These are phyloP conservation scores for Tor tambroides DNA, from an alignment of 2,113 vertebrate species.

Conservation along the genomic window DNA sequence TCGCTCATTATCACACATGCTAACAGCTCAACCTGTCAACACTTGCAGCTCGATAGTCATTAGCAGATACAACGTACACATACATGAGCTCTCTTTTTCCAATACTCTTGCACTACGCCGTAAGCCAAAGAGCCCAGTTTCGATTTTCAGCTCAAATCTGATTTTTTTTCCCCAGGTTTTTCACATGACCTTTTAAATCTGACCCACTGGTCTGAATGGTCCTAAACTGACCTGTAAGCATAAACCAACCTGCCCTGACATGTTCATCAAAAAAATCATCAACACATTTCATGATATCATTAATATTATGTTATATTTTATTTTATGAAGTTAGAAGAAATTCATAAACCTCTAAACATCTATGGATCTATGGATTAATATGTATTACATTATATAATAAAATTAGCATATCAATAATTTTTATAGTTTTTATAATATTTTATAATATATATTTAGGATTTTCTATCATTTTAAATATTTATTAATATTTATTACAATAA, in stretches of 20 bases:
- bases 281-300: background rate
- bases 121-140: background rate
- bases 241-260: background rate
- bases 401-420: no score
- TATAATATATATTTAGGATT: no score
- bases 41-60: conserved; percentile 56
- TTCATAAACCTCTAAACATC: no score
- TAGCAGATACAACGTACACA: conserved; percentile 28
- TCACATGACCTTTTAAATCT: background rate
- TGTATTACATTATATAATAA: no score
- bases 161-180: background rate
- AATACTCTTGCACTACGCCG: background rate
- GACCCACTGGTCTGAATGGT: background rate
- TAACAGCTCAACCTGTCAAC: conserved; percentile 55
- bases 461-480: no score
- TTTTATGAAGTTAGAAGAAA: no score
- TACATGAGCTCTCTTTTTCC: conserved; percentile 6
- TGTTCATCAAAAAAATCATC: background rate
- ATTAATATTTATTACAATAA: no score
- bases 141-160: background rate
- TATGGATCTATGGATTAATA: no score
- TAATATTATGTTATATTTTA: background rate
- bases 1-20: conserved; percentile 49
- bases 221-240: background rate
- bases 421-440: no score